A percentile compares a stretch with the other conserved stretches of the same genome.
Evolutionary conservation across 2,797 vertebrate species (phyloP).

Genomic region (Champsocephalus esox): DNA sequence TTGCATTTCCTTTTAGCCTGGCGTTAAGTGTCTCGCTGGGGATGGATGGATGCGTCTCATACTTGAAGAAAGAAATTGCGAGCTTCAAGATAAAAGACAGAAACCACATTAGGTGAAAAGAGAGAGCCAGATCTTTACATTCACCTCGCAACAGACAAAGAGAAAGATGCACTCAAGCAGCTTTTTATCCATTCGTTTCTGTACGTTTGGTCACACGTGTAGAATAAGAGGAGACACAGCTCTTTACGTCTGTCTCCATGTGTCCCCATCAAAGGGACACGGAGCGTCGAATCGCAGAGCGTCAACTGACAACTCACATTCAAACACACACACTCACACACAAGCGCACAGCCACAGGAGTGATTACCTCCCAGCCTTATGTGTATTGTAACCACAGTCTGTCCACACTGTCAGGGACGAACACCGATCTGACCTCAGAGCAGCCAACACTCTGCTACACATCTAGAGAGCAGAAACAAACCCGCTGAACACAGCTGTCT

Average conservation of each 20-base stretch:
- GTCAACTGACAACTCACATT: background rate
- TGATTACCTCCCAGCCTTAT: constrained; percentile 47
- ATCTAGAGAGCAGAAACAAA: constrained; percentile 26
- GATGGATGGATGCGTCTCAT: constrained; percentile 52
- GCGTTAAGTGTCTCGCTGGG: constrained; percentile 22
- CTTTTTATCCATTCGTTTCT: constrained; percentile 14
- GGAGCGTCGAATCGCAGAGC: constrained; percentile 15
- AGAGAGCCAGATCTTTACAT: constrained; percentile 7
- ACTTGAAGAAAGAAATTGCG: constrained; percentile 22
- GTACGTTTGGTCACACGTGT: constrained; percentile 2
- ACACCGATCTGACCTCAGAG: constrained; percentile 52
- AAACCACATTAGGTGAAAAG: constrained; percentile 33
- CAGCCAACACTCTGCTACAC: constrained; percentile 46
- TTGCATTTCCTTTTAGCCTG: constrained; percentile 24
- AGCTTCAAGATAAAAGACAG: constrained; percentile 41
- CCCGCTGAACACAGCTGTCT: constrained; percentile 23
- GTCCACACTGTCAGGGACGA: constrained; percentile 31
- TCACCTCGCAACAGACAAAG: constrained; percentile 13
- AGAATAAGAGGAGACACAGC: background rate
- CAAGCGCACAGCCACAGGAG: constrained; percentile 24
- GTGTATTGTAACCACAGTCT: constrained; percentile 36
- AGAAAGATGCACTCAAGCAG: background rate
- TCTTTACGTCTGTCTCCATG: constrained; percentile 11
- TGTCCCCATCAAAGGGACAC: constrained; percentile 32
- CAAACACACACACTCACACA: background rate